Evolutionary conservation across 1,140 invertebrate genomes (phyloP).

Genomic region (Pemphigus obesinymphae): DNA sequence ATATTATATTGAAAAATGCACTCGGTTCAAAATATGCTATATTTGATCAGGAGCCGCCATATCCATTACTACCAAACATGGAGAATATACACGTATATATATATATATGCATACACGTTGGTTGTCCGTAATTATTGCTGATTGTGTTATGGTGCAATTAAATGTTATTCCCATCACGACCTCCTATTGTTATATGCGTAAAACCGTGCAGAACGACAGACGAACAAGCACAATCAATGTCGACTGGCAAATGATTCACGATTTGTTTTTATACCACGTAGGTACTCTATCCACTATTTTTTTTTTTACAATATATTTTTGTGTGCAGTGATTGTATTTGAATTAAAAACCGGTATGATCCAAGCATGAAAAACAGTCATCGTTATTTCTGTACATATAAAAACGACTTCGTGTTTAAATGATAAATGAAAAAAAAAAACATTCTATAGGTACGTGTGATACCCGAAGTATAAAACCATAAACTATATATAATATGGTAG

Average conservation of each 20-base stretch:
- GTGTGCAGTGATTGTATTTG: no score
- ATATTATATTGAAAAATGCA: background rate
- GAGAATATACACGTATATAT: no score
- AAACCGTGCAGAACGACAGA: background rate
- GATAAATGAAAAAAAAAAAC: no score
- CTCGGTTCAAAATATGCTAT: background rate
- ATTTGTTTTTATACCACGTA: background rate
- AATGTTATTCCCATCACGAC: slow-evolving; percentile 33
- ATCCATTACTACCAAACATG: background rate
- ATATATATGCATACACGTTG: background rate
- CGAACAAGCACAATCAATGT: slow-evolving; percentile 7
- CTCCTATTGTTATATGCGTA: background rate
- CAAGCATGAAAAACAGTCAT: no score
- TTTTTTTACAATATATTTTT: background rate
- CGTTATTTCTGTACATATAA: no score
- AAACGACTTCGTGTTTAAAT: no score
- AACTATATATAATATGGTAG: no score
- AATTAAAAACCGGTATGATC: no score
- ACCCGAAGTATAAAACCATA: no score
- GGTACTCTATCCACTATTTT: background rate
- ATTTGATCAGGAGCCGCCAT: background rate
- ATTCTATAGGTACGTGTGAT: no score
- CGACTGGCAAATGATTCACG: background rate
- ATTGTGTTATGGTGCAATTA: background rate
- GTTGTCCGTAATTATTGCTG: background rate